phyloP scores from a whole-genome alignment of 2,888 invertebrate genomes.

The Microdon myrmicae region DNA sequence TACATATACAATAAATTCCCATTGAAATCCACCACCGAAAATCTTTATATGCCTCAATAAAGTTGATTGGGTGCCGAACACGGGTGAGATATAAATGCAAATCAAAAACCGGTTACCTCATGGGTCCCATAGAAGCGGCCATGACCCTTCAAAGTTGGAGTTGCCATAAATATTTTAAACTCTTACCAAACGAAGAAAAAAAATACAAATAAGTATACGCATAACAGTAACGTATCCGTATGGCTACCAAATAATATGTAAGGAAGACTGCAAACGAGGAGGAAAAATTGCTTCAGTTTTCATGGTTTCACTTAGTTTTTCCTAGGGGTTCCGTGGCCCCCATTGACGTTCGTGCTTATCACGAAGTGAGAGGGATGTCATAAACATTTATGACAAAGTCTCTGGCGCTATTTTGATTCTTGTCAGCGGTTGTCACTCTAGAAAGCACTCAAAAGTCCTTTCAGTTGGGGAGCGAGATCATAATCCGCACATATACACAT shows the following conservation, averaged over 20 bases:
- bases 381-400: slow-evolving; percentile 43
- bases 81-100: slow-evolving; percentile 11
- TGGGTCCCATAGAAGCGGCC: not conserved
- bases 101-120: slow-evolving; percentile 8
- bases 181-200: slow-evolving; percentile 1
- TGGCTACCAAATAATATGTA: slow-evolving; percentile 17
- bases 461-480: slow-evolving; percentile 29
- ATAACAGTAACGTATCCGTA: not conserved
- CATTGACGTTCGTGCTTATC: slow-evolving; percentile 17
- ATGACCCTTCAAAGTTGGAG: not conserved
- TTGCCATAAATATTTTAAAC: slow-evolving; percentile 25
- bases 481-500: slow-evolving; percentile 10
- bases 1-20: slow-evolving; percentile 11
- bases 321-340: not conserved
- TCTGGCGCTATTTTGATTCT: slow-evolving; percentile 36
- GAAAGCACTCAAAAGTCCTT: slow-evolving; percentile 35
- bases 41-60: slow-evolving; percentile 32
- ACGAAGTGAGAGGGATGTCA: slow-evolving; percentile 34
- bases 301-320: not conserved
- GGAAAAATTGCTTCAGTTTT: slow-evolving; percentile 7
- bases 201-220: not conserved
- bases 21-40: slow-evolving; percentile 15
- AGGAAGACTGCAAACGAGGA: slow-evolving; percentile 10
- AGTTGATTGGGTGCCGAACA: slow-evolving; percentile 17
- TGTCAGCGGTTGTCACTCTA: slow-evolving; percentile 38